Evolutionary conservation across 2,888 invertebrate species (phyloP).

Genomic region (Acutogordius australiensis): DNA sequence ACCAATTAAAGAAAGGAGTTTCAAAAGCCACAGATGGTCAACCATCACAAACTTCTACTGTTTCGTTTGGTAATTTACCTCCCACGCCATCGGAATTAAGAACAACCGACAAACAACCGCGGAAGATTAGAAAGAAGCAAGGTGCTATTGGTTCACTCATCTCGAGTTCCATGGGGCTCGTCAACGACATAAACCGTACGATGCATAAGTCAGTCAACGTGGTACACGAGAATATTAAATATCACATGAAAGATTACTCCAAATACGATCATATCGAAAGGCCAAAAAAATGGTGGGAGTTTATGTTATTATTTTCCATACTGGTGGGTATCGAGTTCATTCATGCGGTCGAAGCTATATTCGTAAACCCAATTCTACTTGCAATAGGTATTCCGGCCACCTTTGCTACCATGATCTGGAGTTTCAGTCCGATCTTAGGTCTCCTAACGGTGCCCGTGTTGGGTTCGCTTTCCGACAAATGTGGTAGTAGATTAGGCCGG

Average conservation of each 20-base stretch:
- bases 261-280: background rate
- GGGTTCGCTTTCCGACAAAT: conserved; percentile 7
- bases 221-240: background rate
- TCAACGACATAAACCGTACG: no score
- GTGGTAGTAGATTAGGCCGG: background rate
- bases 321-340: background rate
- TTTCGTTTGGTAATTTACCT: no score
- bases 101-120: no score
- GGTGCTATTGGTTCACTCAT: no score
- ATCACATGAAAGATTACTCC: conserved; percentile 2
- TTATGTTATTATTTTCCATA: background rate
- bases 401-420: conserved; percentile 8
- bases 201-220: background rate
- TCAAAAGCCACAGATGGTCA: no score
- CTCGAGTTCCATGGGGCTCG: no score
- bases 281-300: background rate
- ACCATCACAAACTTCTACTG: no score
- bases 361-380: background rate
- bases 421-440: background rate
- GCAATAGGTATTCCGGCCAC: conserved; percentile 2
- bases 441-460: background rate
- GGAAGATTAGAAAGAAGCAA: no score
- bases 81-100: no score
- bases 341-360: background rate
- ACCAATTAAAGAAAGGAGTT: no score